Base-by-base conservation (phyloP, 2,888 invertebrate genomes). In the Drosophila mimica region DNA sequence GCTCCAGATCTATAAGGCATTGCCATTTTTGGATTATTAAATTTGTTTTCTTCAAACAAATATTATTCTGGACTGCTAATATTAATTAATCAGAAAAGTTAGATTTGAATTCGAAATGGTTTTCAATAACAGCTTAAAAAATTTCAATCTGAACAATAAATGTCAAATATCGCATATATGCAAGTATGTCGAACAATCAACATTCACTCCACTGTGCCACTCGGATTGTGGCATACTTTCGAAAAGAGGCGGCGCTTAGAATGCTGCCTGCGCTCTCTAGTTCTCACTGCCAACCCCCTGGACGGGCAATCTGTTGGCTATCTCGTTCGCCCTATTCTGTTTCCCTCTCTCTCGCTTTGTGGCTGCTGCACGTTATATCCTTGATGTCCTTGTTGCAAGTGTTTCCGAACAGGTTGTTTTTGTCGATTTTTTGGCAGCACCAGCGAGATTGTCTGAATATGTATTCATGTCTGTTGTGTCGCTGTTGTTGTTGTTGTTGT, bases 321-420 rank as follows among this genome's bases (percentile, higher is more conserved):
- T 79, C 79, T 79, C 68, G 83, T 74, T 78, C 79, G 30, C 38
- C 60, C 67, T 67, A 65, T 33, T 38, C 30, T 67, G 36, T 52
- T 56, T 70, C 49, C 38, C 56, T 57, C 46, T 40, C 68, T 54
- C 77, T 46, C 57, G 59, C 60, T 17, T 33, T 60, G 49, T 63
- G 60, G 46, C 51, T 62, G 60, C 66, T 43, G 62, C 78, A 63
- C 59, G 56, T 63, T 60, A 67, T 69, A 73, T 65, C 73, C 60
- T 72, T 91, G 91, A 86, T 81, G 76, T 88, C 90, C 90, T 90
- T 88, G 91, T 82, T 91, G 92, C 91, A 92, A 91, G 91, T 91
- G 91, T 91, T 91, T 88, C 91, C 88, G 91, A 91, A 92, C 91
- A 91, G 91, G 91, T 91, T 91, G 91, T 91, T 92, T 92, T 91